phyloP scores from a whole-genome alignment of 2,888 invertebrate species.

The Drosophila basisetae region DNA sequence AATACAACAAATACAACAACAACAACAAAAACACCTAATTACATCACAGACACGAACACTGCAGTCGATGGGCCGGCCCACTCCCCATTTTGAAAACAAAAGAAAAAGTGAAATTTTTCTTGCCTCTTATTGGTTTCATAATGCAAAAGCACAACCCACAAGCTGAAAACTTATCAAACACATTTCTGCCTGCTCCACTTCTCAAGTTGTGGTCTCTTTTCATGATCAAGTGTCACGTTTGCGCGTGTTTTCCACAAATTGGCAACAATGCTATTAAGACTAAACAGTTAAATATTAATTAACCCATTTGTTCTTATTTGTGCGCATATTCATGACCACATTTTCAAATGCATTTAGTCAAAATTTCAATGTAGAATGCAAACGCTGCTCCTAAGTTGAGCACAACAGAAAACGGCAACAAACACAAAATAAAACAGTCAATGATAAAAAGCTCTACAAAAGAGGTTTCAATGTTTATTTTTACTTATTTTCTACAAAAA shows the following conservation, averaged over 20 bases:
- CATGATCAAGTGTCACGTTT: slow-evolving; percentile 65
- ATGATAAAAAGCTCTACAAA: slow-evolving; percentile 76
- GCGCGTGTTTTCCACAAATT: slow-evolving; percentile 25
- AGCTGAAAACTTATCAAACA: slow-evolving; percentile 18
- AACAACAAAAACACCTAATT: slow-evolving; percentile 49
- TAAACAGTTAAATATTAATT: slow-evolving; percentile 20
- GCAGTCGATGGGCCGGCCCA: slow-evolving; percentile 12
- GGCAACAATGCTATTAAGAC: slow-evolving; percentile 8
- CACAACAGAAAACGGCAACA: slow-evolving; percentile 29
- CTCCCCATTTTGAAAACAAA: slow-evolving; percentile 32
- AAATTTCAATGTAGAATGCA: slow-evolving; percentile 25
- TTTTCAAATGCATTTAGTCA: slow-evolving; percentile 13
- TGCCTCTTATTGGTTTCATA: slow-evolving; percentile 68
- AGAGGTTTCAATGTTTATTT: slow-evolving; percentile 76
- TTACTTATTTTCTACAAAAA: slow-evolving; percentile 54
- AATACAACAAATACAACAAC: background rate
- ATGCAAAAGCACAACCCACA: slow-evolving; percentile 48
- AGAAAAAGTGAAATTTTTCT: slow-evolving; percentile 68
- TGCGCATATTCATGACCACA: slow-evolving; percentile 12
- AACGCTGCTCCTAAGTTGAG: slow-evolving; percentile 20
- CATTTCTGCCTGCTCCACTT: slow-evolving; percentile 34
- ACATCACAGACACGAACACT: slow-evolving; percentile 60
- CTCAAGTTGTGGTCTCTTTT: slow-evolving; percentile 17
- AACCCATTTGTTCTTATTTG: slow-evolving; percentile 22
- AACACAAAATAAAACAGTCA: slow-evolving; percentile 52